Percentiles rank a stretch among this genome's conserved stretches.
These are phyloP conservation scores for Oopsacas minuta DNA, from an alignment of 37 sponge, comb jelly and placozoan genomes.

Conservation along the genomic window DNA sequence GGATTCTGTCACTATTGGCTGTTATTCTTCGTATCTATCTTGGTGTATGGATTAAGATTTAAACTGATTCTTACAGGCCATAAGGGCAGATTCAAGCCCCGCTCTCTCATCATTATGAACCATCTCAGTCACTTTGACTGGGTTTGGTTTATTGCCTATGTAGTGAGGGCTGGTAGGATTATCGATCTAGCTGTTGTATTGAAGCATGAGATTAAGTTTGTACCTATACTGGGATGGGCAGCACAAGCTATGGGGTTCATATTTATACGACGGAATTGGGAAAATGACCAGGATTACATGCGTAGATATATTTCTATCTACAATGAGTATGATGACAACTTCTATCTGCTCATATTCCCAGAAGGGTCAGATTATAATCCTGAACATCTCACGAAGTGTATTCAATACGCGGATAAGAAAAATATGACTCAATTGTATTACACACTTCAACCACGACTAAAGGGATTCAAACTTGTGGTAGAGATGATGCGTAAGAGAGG, in stretches of 20 bases:
- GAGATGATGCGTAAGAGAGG: background rate
- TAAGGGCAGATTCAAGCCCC: background rate
- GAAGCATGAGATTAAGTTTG: conserved; percentile 1
- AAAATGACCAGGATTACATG: background rate
- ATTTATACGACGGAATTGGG: background rate
- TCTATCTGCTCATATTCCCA: background rate
- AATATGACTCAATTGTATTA: background rate
- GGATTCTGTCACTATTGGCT: background rate
- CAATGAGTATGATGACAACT: background rate
- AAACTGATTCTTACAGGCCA: background rate
- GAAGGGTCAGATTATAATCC: background rate
- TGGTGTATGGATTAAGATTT: background rate
- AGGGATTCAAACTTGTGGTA: background rate
- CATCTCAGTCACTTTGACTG: conserved; percentile 13
- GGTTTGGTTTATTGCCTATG: background rate
- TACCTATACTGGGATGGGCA: background rate
- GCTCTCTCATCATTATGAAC: background rate
- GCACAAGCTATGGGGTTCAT: background rate
- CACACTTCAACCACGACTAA: background rate
- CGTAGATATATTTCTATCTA: background rate
- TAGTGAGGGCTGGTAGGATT: background rate
- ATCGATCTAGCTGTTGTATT: background rate
- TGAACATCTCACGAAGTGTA: background rate
- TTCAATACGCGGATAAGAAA: background rate
- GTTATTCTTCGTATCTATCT: background rate